These are phyloP conservation scores for Epinephelus fuscoguttatus DNA, from an alignment of 2,113 vertebrate genomes.

Conservation along the genomic window DNA sequence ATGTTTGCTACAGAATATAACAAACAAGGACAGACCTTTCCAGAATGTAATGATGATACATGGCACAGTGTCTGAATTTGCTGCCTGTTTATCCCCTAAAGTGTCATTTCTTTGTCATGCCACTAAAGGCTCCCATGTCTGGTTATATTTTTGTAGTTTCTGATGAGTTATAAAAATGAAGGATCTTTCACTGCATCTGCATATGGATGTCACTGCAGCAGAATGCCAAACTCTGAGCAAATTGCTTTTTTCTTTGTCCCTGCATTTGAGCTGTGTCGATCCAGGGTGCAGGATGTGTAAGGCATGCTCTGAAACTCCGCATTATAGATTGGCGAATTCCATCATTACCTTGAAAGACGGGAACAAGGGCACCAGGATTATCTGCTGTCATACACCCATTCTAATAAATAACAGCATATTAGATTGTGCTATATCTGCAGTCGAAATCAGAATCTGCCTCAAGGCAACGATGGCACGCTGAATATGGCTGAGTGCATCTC, in stretches of 20 bases:
- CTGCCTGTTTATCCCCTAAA: slow-evolving; percentile 39
- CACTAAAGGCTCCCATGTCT: slow-evolving; percentile 6
- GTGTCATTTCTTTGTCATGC: slow-evolving; percentile 36
- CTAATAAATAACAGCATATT: slow-evolving; percentile 82
- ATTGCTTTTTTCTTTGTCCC: slow-evolving; percentile 40
- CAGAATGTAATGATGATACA: slow-evolving; percentile 54
- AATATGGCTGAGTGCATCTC: slow-evolving; percentile 54
- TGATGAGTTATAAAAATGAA: slow-evolving; percentile 39
- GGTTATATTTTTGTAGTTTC: slow-evolving; percentile 44
- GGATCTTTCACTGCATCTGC: slow-evolving; percentile 37
- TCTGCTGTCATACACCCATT: slow-evolving; percentile 74
- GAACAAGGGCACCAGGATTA: slow-evolving; percentile 78
- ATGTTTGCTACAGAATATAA: slow-evolving; percentile 33
- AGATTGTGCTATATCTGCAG: slow-evolving; percentile 70
- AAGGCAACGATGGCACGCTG: slow-evolving; percentile 58
- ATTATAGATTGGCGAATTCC: slow-evolving; percentile 69
- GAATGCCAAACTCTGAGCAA: slow-evolving; percentile 37
- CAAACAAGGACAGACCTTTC: slow-evolving; percentile 45
- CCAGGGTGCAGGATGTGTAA: slow-evolving; percentile 24
- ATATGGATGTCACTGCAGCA: slow-evolving; percentile 47
- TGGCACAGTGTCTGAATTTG: slow-evolving; percentile 25
- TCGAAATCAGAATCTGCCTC: slow-evolving; percentile 64
- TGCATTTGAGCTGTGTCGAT: slow-evolving; percentile 50
- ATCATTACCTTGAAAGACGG: slow-evolving; percentile 80
- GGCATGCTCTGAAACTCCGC: slow-evolving; percentile 45